Base-by-base conservation (phyloP, 92 coral and sea anemone genomes). In the Hydrozoanthus gracilis region DNA sequence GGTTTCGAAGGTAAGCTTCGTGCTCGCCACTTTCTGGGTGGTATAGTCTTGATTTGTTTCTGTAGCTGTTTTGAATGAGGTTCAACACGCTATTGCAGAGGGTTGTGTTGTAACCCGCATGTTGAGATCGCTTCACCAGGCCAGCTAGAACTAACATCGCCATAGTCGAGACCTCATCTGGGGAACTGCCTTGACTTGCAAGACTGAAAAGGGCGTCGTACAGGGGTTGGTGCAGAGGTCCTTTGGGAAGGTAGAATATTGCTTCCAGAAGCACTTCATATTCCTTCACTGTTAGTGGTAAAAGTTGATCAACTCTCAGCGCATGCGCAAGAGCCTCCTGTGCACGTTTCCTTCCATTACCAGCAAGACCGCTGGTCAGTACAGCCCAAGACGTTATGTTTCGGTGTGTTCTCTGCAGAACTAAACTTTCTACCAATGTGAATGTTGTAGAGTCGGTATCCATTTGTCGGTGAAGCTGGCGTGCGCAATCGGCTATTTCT, bases 131-230 rank as follows among this genome's bases (percentile, higher is more conserved):
- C 27, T 89, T 90, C 68, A 87, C 78, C 8, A 96, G 87, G 4
- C 98, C 98, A 11, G 93, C 60, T 46, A 94, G 73, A 2, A 94
- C 98, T 66, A 96, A 78, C 98, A 96, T 94, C 4, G 98, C 92
- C 78, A 89, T 90, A 6, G 86, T 82, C 2, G 93, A 70, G 3
- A 79, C 17, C 52, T 93, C 89, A 1, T 86, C 92, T 4, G 67
- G 89, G 46, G 82, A 77, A 0, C 61, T 73, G n/a, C 71, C 60
- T 47, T 83, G 76, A 3, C 55, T 51, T 10, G 89, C 88, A 6
- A 84, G 86, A 4, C 74, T 48, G 0, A 93, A 51, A 9, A 95
- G 90, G 3, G 96, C 96, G 17, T 95, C 88, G 52, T 89, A 79
- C 4, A 95, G 93, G 5, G 45, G 49, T 6, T 70, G 76, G 86